Evolutionary conservation across 2,113 vertebrate species (phyloP).

Genomic region (Syngnathus floridae): DNA sequence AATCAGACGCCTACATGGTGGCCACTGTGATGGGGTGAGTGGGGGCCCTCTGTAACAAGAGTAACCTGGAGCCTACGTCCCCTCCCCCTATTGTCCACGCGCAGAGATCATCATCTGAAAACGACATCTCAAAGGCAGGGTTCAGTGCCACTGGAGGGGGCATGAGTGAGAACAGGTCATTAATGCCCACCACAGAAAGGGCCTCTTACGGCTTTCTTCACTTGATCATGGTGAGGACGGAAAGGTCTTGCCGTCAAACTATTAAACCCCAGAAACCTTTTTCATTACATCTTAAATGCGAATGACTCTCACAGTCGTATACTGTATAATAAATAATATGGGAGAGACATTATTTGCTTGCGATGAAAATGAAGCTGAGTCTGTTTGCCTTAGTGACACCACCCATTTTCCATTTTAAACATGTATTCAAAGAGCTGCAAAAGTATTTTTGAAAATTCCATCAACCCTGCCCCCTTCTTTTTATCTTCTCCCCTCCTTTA

Average conservation of each 20-base stretch:
- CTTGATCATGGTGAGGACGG: constrained; percentile 25
- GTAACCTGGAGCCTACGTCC: constrained; percentile 54
- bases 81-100: constrained; percentile 27
- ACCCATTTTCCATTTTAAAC: constrained; percentile 38
- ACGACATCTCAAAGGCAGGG: constrained; percentile 40
- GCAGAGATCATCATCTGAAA: constrained; percentile 63
- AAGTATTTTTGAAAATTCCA: constrained; percentile 22
- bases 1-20: constrained; percentile 37
- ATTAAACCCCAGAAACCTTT: constrained; percentile 38
- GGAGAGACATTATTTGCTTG: constrained; percentile 5
- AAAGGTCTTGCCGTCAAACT: constrained; percentile 32
- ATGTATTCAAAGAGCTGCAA: constrained; percentile 43
- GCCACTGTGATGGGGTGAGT: constrained; percentile 34
- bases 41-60: constrained; percentile 54
- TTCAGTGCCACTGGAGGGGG: constrained; percentile 45
- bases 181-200: constrained; percentile 56
- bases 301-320: constrained; percentile 46
- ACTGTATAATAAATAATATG: constrained; percentile 33
- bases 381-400: constrained; percentile 9
- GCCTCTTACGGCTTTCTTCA: constrained; percentile 38
- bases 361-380: constrained; percentile 6
- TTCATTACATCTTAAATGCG: constrained; percentile 43
- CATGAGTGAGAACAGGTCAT: constrained; percentile 64
- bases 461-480: neutral
- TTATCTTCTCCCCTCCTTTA: constrained; percentile 18